A percentile compares a stretch with the other conserved stretches of the same genome.
These are phyloP conservation scores for Himalopsyche kuldschensis DNA, from an alignment of 2,888 invertebrate species.

Conservation along the genomic window DNA sequence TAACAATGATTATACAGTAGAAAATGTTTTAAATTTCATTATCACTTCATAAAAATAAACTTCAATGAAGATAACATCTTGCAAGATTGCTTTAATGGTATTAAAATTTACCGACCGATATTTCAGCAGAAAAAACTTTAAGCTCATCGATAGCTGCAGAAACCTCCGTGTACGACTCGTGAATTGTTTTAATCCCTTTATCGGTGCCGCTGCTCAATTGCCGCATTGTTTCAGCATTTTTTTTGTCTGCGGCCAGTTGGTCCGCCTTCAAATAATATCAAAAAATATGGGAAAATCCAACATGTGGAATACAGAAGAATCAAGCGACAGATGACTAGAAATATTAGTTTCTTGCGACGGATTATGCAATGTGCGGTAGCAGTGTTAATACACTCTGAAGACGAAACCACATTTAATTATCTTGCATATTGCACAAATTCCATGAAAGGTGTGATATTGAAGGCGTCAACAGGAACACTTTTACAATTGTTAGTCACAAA, in stretches of 20 bases:
- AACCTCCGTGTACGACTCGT: constrained; percentile 52
- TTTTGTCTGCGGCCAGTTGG: constrained; percentile 32
- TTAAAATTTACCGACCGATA: constrained; percentile 29
- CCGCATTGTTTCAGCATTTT: constrained; percentile 30
- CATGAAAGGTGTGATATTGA: not conserved
- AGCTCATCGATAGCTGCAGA: constrained; percentile 49
- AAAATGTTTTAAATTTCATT: not conserved
- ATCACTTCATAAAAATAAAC: constrained; percentile 9
- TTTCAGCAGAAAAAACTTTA: constrained; percentile 39
- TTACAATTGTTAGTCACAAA: not conserved
- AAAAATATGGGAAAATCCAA: constrained; percentile 5
- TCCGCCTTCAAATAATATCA: constrained; percentile 33
- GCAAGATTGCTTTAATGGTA: not conserved
- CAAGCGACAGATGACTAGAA: not conserved
- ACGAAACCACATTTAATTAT: not conserved
- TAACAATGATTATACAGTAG: not conserved
- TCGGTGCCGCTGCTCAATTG: constrained; percentile 19
- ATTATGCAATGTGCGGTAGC: not conserved
- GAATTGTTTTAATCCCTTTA: constrained; percentile 31
- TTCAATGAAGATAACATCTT: not conserved
- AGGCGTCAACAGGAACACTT: not conserved
- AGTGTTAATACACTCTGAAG: not conserved
- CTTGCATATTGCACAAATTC: not conserved
- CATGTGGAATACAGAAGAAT: not conserved
- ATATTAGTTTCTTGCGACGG: not conserved